phyloP scores from a whole-genome alignment of 2,888 invertebrate genomes.

The Ornithoptera priamus region DNA sequence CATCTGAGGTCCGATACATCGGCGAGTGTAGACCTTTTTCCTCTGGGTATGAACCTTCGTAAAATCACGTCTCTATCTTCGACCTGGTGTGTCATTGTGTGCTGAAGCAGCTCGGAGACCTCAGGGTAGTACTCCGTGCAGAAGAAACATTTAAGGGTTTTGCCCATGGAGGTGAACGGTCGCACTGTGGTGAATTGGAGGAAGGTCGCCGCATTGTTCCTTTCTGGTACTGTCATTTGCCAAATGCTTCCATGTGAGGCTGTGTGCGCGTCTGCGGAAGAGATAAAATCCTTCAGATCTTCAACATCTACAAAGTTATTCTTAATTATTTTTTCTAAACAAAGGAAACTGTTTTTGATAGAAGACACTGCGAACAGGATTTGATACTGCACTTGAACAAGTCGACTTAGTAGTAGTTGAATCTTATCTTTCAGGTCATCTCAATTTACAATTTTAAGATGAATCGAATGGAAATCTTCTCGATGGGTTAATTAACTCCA shows the following conservation, averaged over 20 bases:
- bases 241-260: constrained; percentile 48
- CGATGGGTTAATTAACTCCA: constrained; percentile 34
- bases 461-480: no score
- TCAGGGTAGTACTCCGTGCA: constrained; percentile 52
- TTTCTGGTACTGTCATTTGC: constrained; percentile 54
- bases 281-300: constrained; percentile 27
- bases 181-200: constrained; percentile 52
- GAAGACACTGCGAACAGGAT: not conserved
- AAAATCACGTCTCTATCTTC: constrained; percentile 38
- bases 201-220: constrained; percentile 54
- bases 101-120: constrained; percentile 41
- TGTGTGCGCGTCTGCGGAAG: constrained; percentile 37
- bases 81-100: constrained; percentile 44
- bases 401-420: not conserved
- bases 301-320: not conserved
- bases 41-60: constrained; percentile 46
- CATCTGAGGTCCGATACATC: constrained; percentile 56
- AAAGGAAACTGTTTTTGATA: no score
- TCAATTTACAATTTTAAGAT: not conserved
- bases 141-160: constrained; percentile 57
- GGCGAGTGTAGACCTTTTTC: constrained; percentile 50
- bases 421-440: not conserved
- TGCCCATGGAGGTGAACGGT: constrained; percentile 58
- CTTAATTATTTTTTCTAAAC: not conserved
- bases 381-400: not conserved